Conservation (phyloP, 2,113 vertebrate species). For the Plectropomus leopardus region DNA sequence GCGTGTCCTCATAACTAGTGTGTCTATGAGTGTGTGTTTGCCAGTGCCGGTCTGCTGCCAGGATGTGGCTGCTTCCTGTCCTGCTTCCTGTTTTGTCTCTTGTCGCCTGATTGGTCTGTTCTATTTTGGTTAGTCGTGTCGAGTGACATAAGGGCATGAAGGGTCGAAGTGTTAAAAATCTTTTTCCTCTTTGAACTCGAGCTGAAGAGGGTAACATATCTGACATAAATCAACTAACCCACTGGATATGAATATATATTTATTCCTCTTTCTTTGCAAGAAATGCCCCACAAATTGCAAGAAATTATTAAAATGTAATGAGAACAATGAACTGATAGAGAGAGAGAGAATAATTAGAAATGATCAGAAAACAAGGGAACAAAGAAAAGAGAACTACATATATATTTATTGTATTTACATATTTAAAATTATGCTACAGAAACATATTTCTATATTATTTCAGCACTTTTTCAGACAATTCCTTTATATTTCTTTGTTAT, state of each 20-base stretch:
- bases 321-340: no score
- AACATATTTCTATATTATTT: no score
- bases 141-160: slow-evolving; percentile 5
- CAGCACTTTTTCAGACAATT: no score
- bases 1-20: background rate
- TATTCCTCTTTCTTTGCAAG: no score
- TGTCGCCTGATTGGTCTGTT: slow-evolving; percentile 54
- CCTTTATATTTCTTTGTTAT: no score
- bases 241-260: background rate
- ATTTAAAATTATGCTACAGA: no score
- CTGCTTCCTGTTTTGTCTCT: slow-evolving; percentile 72
- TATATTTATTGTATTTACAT: no score
- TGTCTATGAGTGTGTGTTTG: background rate
- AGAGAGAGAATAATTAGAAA: no score
- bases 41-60: slow-evolving; percentile 30
- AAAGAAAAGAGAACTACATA: no score
- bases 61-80: slow-evolving; percentile 62
- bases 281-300: no score
- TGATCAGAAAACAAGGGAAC: no score
- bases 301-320: no score
- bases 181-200: slow-evolving; percentile 1
- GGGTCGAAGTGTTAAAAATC: background rate
- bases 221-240: background rate
- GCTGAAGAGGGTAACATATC: background rate
- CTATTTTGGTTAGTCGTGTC: slow-evolving; percentile 42